Evolutionary conservation across 2,797 vertebrate genomes (phyloP).

Genomic region (Brotula barbata): DNA sequence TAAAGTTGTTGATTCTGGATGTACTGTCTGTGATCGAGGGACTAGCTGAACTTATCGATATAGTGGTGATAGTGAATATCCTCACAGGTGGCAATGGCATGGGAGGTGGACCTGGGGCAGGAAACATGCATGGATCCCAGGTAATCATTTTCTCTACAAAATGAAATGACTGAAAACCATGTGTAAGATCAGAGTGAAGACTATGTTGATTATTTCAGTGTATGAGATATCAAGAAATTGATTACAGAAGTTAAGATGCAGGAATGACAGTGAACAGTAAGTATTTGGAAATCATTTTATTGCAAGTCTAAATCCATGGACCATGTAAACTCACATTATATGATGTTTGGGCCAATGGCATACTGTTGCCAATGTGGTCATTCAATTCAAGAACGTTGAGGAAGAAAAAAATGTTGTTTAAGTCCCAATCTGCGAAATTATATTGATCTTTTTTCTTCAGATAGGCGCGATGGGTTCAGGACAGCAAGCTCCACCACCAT

Average conservation of each 20-base stretch:
- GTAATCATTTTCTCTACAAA: slow-evolving; percentile 70
- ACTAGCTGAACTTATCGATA: slow-evolving; percentile 11
- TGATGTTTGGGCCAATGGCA: neutral
- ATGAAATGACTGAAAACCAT: neutral
- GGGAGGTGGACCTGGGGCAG: slow-evolving; percentile 83
- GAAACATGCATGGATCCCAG: slow-evolving; percentile 88
- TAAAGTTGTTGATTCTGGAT: slow-evolving; percentile 3
- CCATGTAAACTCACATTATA: neutral
- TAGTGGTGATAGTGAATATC: slow-evolving; percentile 44
- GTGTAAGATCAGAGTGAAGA: slow-evolving; percentile 1
- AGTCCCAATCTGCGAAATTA: neutral
- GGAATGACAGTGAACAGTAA: neutral
- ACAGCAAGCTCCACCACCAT: slow-evolving; percentile 91
- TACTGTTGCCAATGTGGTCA: too few relatives aligned
- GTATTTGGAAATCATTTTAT: neutral
- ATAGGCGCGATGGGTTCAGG: slow-evolving; percentile 84
- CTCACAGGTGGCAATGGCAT: slow-evolving; percentile 83
- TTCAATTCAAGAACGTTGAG: neutral
- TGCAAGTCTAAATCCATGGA: neutral
- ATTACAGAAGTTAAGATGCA: neutral
- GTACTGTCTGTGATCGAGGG: neutral
- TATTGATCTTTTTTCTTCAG: slow-evolving; percentile 64
- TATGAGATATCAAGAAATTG: neutral
- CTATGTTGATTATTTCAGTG: neutral
- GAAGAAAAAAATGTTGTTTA: neutral